These are phyloP conservation scores for Leptestheria dahalacensis DNA, from an alignment of 1,140 invertebrate genomes.

Conservation along the genomic window DNA sequence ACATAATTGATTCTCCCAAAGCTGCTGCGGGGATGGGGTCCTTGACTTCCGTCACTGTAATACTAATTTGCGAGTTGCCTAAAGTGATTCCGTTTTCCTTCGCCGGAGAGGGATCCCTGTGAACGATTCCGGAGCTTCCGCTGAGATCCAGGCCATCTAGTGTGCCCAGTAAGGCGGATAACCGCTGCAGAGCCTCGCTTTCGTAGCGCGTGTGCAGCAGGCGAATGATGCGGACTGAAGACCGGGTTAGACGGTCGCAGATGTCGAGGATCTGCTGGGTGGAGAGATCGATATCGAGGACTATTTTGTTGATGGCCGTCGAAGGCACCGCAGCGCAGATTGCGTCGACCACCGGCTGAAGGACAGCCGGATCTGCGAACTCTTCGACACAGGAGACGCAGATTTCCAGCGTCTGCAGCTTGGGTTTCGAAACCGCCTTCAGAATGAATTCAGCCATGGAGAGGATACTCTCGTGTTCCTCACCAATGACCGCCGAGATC, in stretches of 20 bases:
- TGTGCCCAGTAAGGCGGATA: slow-evolving; percentile 12
- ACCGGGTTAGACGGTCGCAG: slow-evolving; percentile 29
- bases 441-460: slow-evolving; percentile 31
- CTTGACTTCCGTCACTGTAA: background rate
- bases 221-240: slow-evolving; percentile 35
- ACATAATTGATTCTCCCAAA: background rate
- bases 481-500: slow-evolving; percentile 33
- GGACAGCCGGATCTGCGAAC: slow-evolving; percentile 21
- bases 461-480: slow-evolving; percentile 30
- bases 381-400: slow-evolving; percentile 36
- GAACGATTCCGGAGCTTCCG: slow-evolving; percentile 31
- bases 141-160: slow-evolving; percentile 30
- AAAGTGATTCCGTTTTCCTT: background rate
- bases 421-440: slow-evolving; percentile 30
- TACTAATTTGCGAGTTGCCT: background rate
- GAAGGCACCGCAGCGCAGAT: slow-evolving; percentile 26
- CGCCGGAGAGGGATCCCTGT: background rate
- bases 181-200: slow-evolving; percentile 31
- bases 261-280: slow-evolving; percentile 35
- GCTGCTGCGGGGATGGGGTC: background rate
- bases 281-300: slow-evolving; percentile 37
- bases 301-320: slow-evolving; percentile 28
- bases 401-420: slow-evolving; percentile 34
- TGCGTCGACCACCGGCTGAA: slow-evolving; percentile 37
- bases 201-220: slow-evolving; percentile 40